phyloP scores from a whole-genome alignment of 2,888 invertebrate species.

The Kuschelorhynchus macadamiae region DNA sequence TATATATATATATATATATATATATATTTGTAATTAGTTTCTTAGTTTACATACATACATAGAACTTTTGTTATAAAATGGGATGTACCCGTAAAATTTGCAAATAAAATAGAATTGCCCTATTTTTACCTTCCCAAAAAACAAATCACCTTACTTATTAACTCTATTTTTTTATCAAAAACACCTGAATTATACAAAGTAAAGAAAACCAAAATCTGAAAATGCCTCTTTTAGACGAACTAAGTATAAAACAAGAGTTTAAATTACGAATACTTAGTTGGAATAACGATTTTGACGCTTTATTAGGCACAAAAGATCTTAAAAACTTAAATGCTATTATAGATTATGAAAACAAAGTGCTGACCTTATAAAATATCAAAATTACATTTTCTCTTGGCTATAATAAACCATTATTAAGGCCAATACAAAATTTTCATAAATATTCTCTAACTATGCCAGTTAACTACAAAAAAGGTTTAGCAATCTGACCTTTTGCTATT shows the following conservation, averaged over 20 bases:
- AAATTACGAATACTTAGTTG: slow-evolving; percentile 19
- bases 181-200: slow-evolving; percentile 6
- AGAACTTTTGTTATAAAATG: too few relatives aligned
- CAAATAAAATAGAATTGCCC: slow-evolving; percentile 8
- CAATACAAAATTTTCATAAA: slow-evolving; percentile 8
- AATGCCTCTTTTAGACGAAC: slow-evolving; percentile 21
- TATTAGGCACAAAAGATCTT: slow-evolving; percentile 31
- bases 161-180: slow-evolving; percentile 7
- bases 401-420: slow-evolving; percentile 39
- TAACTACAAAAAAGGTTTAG: slow-evolving; percentile 15
- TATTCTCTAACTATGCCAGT: slow-evolving; percentile 30
- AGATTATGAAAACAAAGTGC: slow-evolving; percentile 14
- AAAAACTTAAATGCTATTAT: slow-evolving; percentile 16
- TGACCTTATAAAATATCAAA: slow-evolving; percentile 25
- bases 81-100: too few relatives aligned
- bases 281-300: slow-evolving; percentile 28
- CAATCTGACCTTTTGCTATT: slow-evolving; percentile 15
- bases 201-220: slow-evolving; percentile 26
- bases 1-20: too few relatives aligned
- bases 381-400: slow-evolving; percentile 20
- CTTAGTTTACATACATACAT: too few relatives aligned
- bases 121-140: too few relatives aligned
- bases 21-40: too few relatives aligned
- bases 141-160: slow-evolving; percentile 12
- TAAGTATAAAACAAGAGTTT: neutral